Conservation (phyloP, 2,888 invertebrate species). For the Serripes groenlandicus region DNA sequence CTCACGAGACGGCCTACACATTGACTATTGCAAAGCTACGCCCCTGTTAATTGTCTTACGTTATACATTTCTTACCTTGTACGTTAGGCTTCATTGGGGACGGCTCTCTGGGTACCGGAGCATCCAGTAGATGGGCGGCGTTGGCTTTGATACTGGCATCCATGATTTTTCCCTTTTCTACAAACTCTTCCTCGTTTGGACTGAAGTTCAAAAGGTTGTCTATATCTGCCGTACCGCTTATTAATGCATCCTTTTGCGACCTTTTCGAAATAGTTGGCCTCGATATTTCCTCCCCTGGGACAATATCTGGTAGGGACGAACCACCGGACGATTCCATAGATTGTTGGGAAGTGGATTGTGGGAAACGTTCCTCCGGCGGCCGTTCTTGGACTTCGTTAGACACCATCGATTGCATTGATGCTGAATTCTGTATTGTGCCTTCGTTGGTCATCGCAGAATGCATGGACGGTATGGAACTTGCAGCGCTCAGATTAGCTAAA, state of each 20-base stretch:
- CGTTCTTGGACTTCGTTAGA: constrained; percentile 71
- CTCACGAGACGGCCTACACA: too few species aligned
- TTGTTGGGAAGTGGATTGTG: constrained; percentile 66
- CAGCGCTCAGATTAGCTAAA: constrained; percentile 72
- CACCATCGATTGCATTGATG: constrained; percentile 64
- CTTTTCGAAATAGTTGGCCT: constrained; percentile 57
- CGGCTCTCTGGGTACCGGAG: constrained; percentile 71
- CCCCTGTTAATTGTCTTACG: too few species aligned
- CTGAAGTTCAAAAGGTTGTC: constrained; percentile 80
- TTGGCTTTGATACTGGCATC: constrained; percentile 48
- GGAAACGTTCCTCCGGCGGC: constrained; percentile 56
- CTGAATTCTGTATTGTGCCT: constrained; percentile 66
- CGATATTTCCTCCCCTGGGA: constrained; percentile 66
- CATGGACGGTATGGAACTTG: constrained; percentile 71
- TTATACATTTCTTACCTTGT: constrained; percentile 60
- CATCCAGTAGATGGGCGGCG: constrained; percentile 70
- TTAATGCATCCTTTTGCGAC: constrained; percentile 30
- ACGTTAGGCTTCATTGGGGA: constrained; percentile 70
- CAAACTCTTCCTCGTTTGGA: constrained; percentile 77
- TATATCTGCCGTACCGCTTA: constrained; percentile 68
- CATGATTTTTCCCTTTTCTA: constrained; percentile 62
- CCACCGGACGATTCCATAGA: constrained; percentile 64
- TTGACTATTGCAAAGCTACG: too few species aligned
- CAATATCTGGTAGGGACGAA: constrained; percentile 74
- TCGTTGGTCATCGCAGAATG: constrained; percentile 73